Conservation (phyloP, 2,797 vertebrate genomes). For the Sciaenops ocellatus region DNA sequence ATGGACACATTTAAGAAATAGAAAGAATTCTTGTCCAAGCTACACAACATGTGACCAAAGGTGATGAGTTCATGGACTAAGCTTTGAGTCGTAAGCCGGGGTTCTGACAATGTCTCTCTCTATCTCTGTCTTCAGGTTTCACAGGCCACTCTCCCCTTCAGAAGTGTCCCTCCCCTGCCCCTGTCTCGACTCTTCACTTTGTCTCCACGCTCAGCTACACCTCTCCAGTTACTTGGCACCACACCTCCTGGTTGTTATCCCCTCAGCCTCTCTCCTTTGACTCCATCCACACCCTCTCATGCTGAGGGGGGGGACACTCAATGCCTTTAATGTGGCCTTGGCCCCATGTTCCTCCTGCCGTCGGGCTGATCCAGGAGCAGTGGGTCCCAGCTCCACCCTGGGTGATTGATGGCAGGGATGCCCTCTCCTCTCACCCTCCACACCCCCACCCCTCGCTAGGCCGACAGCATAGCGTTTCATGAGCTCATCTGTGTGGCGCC, state of each 20-base stretch:
- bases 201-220: conserved; percentile 83
- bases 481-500: conserved; percentile 89
- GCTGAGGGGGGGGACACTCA: conserved; percentile 82
- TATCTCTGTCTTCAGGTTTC: conserved; percentile 77
- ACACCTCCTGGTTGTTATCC: conserved; percentile 91
- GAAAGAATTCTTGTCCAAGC: conserved; percentile 61
- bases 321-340: conserved; percentile 89
- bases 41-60: conserved; percentile 68
- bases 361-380: conserved; percentile 69
- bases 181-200: conserved; percentile 73
- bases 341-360: conserved; percentile 80
- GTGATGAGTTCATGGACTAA: conserved; percentile 71
- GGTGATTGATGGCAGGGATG: conserved; percentile 90
- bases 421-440: conserved; percentile 87
- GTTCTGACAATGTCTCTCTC: conserved; percentile 63
- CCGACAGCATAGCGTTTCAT: conserved; percentile 90
- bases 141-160: conserved; percentile 83
- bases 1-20: conserved; percentile 67
- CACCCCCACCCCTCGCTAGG: conserved; percentile 69
- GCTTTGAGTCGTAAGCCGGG: conserved; percentile 49
- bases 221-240: conserved; percentile 91
- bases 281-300: conserved; percentile 68
- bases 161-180: conserved; percentile 72
- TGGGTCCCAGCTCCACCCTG: conserved; percentile 71
- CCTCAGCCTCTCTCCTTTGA: conserved; percentile 79